These are phyloP conservation scores for Esperia sulphurella DNA, from an alignment of 2,888 invertebrate species.

Conservation along the genomic window DNA sequence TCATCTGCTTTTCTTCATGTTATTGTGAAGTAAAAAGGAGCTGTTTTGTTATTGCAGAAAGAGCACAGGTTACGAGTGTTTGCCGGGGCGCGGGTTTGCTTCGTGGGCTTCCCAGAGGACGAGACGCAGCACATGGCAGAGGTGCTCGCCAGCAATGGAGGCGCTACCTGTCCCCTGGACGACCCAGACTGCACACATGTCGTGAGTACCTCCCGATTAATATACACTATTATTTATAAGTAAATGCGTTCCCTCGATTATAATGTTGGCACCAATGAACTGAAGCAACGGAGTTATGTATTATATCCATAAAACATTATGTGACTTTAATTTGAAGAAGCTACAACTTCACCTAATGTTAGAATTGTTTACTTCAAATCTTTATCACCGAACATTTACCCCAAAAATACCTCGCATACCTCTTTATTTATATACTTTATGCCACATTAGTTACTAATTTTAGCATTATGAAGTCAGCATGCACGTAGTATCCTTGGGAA, in stretches of 20 bases:
- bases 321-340: not conserved
- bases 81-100: constrained; percentile 91
- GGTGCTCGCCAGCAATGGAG: constrained; percentile 91
- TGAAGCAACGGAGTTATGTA: not conserved
- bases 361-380: constrained; percentile 25
- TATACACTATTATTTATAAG: not conserved
- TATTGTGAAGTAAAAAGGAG: not conserved
- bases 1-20: no score
- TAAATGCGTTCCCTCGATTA: no score
- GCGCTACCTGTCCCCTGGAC: constrained; percentile 86
- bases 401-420: constrained; percentile 42
- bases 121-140: constrained; percentile 96
- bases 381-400: constrained; percentile 44
- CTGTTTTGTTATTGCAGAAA: constrained; percentile 57
- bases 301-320: not conserved
- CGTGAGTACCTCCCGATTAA: constrained; percentile 79
- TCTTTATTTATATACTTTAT: constrained; percentile 52
- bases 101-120: constrained; percentile 93
- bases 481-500: constrained; percentile 57
- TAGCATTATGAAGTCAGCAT: constrained; percentile 63
- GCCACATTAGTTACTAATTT: constrained; percentile 57
- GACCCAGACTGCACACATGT: constrained; percentile 94
- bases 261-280: not conserved
- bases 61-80: constrained; percentile 91
- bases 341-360: constrained; percentile 4